Base-by-base conservation (phyloP, 2,888 invertebrate species). In the Amblyteles armatorius region DNA sequence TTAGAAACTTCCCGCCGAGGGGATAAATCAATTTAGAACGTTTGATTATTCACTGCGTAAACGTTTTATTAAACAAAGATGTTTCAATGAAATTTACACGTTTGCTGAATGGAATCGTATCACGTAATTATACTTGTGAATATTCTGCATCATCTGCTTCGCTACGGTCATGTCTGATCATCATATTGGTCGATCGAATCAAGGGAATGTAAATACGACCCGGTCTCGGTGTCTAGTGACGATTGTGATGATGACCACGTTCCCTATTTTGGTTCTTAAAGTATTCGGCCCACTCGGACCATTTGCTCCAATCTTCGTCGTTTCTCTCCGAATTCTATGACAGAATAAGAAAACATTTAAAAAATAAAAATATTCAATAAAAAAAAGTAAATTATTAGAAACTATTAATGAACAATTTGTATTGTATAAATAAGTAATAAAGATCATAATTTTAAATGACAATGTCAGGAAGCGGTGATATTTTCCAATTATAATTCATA, bases 191-290 rank as follows among this genome's bases (percentile, higher is more conserved):
- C 9, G 33, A 13, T 72, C 72, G 71, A 72, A 55, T 72, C 16
- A n/a, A 57, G n/a, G 0, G 13, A 55, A 19, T 44, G 19, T 7
- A 22, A 57, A 57, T 22, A 7, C 19, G 57, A 57, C 16, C 19
- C 52, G 16, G n/a, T 33, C 26, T 55, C 29, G 6, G 26, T 9
- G 67, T 72, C 85, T 89, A 92, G 79, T 91, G 91, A 87, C 89
- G 90, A 78, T 88, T 86, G 84, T 91, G 91, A 87, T 92, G 92
- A 87, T 92, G 91, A 50, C 87, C 89, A 26, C 82, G 86, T 69
- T 77, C 87, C 74, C 88, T 85, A 63, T 91, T 86, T 36, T 88
- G 76, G 19, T 88, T 89, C 79, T 87, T 86, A 68, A 90, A 74
- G 72, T 89, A 89, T 52, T 92, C 88, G 44, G 87, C 87, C 91